A percentile compares a stretch with the other conserved stretches of the same genome.
Evolutionary conservation across 2,888 invertebrate genomes (phyloP).

Genomic region (Minunthozetes semirufus): DNA sequence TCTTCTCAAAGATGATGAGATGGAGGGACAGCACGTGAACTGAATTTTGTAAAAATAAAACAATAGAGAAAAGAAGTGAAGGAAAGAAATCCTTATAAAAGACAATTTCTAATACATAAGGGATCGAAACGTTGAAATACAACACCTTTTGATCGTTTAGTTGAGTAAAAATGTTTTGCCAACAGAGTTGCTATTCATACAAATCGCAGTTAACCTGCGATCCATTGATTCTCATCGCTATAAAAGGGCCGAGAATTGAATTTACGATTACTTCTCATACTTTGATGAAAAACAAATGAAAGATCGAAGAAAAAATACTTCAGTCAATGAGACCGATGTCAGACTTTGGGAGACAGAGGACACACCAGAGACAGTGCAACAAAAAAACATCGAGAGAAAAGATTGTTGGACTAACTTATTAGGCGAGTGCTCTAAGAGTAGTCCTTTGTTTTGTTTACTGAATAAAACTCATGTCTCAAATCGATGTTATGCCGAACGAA

Average conservation of each 20-base stretch:
- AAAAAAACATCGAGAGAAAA: background rate
- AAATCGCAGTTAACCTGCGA: constrained; percentile 2
- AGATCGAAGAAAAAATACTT: background rate
- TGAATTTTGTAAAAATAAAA: constrained; percentile 7
- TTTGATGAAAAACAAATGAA: background rate
- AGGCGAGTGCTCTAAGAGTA: constrained; percentile 11
- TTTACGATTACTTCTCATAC: constrained; percentile 6
- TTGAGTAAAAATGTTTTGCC: constrained; percentile 23
- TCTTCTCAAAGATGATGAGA: constrained; percentile 3
- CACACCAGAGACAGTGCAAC: background rate
- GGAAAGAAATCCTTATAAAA: background rate
- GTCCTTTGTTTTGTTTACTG: constrained; percentile 16
- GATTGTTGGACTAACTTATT: constrained; percentile 13
- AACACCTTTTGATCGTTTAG: constrained; percentile 20
- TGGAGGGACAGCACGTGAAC: background rate
- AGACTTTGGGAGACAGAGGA: background rate
- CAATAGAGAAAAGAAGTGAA: background rate
- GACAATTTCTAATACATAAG: constrained; percentile 12
- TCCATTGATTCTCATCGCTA: background rate
- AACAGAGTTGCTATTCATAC: constrained; percentile 17
- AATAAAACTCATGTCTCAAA: background rate
- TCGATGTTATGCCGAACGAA: background rate
- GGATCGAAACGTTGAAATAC: constrained; percentile 8
- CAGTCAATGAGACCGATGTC: no score
- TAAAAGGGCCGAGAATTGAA: background rate